A percentile compares a stretch with the other conserved stretches of the same genome.
Evolutionary conservation across 2,888 invertebrate genomes (phyloP).

Genomic region (Fabriciana adippe): DNA sequence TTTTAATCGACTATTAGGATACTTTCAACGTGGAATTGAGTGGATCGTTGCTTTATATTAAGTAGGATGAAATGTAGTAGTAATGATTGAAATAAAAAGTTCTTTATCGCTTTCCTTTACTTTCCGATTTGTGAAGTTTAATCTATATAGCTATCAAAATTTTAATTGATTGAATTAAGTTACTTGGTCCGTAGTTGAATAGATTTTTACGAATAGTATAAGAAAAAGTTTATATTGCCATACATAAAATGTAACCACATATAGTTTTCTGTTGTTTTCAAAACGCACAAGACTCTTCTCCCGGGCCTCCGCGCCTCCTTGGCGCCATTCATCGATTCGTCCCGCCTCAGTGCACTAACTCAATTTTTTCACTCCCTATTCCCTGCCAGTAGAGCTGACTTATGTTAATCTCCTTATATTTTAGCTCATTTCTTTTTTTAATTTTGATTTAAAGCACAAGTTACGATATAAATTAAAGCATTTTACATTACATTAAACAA

Average conservation of each 20-base stretch:
- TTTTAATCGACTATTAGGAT: constrained; percentile 48
- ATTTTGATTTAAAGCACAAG: too few relatives aligned
- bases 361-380: constrained; percentile 69
- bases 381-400: constrained; percentile 64
- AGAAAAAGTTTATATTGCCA: constrained; percentile 1
- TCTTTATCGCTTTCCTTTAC: background rate
- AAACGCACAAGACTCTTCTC: constrained; percentile 11
- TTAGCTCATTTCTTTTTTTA: constrained; percentile 54
- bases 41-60: constrained; percentile 13
- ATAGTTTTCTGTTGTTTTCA: constrained; percentile 20
- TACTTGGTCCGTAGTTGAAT: too few relatives aligned
- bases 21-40: constrained; percentile 13
- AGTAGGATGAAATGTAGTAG: constrained; percentile 13
- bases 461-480: too few relatives aligned
- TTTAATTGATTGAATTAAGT: too few relatives aligned
- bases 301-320: constrained; percentile 50
- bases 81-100: constrained; percentile 13
- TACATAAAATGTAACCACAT: background rate
- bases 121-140: background rate
- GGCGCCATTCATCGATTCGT: constrained; percentile 65
- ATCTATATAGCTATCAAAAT: too few relatives aligned
- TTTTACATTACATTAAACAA: background rate
- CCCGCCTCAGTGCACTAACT: constrained; percentile 60
- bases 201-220: too few relatives aligned
- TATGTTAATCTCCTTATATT: constrained; percentile 75